These are phyloP conservation scores for Heterochromis multidens DNA, from an alignment of 2,113 vertebrate species.

Conservation along the genomic window DNA sequence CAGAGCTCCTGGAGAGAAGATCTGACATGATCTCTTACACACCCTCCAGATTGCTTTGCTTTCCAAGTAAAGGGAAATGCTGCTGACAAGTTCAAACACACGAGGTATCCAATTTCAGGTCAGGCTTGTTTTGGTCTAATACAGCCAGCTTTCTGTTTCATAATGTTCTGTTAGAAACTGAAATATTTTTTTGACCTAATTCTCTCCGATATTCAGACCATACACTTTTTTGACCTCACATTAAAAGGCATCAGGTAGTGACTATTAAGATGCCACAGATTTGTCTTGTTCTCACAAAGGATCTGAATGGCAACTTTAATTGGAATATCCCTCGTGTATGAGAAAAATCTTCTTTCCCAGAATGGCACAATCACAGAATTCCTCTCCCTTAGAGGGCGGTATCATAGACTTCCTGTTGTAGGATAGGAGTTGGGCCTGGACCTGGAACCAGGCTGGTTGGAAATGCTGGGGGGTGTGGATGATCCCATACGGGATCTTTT, in stretches of 20 bases:
- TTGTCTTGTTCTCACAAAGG: conserved; percentile 25
- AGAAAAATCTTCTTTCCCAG: conserved; percentile 28
- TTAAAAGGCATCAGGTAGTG: conserved; percentile 2
- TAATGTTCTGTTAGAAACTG: conserved; percentile 15
- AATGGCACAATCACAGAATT: conserved; percentile 52
- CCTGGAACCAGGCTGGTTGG: conserved; percentile 43
- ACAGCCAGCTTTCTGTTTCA: conserved; percentile 20
- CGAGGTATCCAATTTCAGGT: conserved; percentile 61
- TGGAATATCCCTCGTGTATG: conserved; percentile 42
- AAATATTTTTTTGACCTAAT: neutral
- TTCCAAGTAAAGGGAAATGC: conserved; percentile 74
- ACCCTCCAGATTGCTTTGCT: conserved; percentile 33
- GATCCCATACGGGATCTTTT: conserved; percentile 74
- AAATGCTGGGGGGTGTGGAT: conserved; percentile 70
- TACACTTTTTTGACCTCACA: neutral
- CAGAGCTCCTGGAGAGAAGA: conserved; percentile 40
- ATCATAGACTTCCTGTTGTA: conserved; percentile 90
- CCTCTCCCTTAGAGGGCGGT: conserved; percentile 82
- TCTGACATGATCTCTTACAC: conserved; percentile 1
- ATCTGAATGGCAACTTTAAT: conserved; percentile 53
- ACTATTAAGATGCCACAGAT: neutral
- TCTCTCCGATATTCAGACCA: neutral
- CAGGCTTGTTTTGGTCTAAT: conserved; percentile 28
- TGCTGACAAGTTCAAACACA: conserved; percentile 53
- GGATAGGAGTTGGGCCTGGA: conserved; percentile 43